These are phyloP conservation scores for Apis florea DNA, from an alignment of 1,140 invertebrate species.

Conservation along the genomic window DNA sequence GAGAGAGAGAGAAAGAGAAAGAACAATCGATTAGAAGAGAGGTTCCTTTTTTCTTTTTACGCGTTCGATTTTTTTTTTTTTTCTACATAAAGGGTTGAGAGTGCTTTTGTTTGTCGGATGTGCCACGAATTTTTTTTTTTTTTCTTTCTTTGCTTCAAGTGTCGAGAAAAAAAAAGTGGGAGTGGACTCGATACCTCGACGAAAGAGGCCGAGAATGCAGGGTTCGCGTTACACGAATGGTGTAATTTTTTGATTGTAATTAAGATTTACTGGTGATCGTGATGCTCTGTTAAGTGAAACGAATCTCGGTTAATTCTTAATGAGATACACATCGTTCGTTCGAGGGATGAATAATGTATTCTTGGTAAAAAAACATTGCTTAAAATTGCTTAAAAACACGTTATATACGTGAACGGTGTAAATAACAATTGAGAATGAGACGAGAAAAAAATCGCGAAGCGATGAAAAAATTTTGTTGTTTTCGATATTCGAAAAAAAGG, in stretches of 20 bases:
- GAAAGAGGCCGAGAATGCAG: constrained; percentile 54
- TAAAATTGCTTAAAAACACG: background rate
- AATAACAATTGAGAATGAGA: background rate
- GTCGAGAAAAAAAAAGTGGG: background rate
- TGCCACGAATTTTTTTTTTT: constrained; percentile 54
- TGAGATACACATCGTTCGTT: background rate
- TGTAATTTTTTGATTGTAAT: background rate
- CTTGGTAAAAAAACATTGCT: background rate
- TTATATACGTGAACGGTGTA: no score
- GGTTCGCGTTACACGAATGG: constrained; percentile 33
- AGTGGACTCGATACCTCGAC: constrained; percentile 58
- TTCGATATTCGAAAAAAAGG: constrained; percentile 4
- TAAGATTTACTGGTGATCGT: background rate
- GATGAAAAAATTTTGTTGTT: background rate
- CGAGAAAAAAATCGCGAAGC: background rate
- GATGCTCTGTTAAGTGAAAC: background rate
- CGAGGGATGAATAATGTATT: background rate
- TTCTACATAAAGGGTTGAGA: constrained; percentile 18
- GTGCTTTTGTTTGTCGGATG: constrained; percentile 46
- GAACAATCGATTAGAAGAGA: background rate
- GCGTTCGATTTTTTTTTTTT: background rate
- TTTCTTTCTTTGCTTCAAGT: background rate
- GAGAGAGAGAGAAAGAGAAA: background rate
- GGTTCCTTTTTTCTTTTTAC: background rate
- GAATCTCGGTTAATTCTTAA: background rate